Percentiles rank a stretch among this genome's conserved stretches.
Conservation (phyloP, 2,888 invertebrate genomes). For the Keiferia lycopersicella region DNA sequence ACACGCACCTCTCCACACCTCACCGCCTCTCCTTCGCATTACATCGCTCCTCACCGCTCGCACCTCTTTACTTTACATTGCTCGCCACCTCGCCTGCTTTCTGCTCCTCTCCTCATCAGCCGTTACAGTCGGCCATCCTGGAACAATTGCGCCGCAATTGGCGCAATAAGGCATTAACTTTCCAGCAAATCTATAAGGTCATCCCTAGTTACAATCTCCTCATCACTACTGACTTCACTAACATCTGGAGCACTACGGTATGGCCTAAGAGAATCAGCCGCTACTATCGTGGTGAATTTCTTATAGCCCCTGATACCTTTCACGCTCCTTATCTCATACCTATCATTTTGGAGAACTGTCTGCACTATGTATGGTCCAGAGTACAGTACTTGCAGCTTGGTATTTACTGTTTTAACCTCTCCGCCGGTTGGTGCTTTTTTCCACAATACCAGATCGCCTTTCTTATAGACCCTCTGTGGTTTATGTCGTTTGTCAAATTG, state of each 20-base stretch:
- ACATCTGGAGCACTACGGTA: neutral
- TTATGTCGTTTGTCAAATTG: neutral
- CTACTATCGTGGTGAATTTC: conserved; percentile 1
- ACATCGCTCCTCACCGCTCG: no score
- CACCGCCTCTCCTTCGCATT: no score
- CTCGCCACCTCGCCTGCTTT: no score
- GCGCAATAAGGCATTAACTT: conserved; percentile 24
- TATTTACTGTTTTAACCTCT: neutral
- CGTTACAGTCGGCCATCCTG: conserved; percentile 34
- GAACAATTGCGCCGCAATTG: conserved; percentile 31
- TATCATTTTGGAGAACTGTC: no score
- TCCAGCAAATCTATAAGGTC: neutral
- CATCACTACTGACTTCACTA: neutral
- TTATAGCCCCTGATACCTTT: conserved; percentile 15
- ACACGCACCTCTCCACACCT: no score
- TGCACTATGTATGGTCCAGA: neutral
- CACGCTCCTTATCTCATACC: no score
- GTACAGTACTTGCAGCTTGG: neutral
- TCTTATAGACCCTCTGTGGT: neutral
- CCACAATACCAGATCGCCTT: conserved; percentile 19
- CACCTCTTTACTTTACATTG: no score
- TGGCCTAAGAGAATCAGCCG: conserved; percentile 9
- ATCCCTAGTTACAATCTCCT: neutral
- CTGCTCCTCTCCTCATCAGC: neutral
- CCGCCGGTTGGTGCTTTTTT: neutral